Evolutionary conservation across 1,140 invertebrate genomes (phyloP), one percentile per base, ranked within the genome.

Genomic region (Bicyclus anynana): DNA sequence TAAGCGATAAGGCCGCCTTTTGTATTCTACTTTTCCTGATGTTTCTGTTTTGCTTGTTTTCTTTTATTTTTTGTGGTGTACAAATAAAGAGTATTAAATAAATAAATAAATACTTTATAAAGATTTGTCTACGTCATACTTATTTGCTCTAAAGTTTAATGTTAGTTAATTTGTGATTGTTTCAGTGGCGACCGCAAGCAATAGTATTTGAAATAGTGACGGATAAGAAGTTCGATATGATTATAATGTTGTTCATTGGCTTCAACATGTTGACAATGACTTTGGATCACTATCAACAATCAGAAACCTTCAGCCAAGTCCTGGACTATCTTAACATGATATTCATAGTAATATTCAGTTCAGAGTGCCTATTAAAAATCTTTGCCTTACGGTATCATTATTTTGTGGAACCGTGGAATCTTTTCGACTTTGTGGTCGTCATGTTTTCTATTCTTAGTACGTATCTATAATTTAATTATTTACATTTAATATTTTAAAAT

Each of bases 221-320:
- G 54, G 97, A 98, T 90, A 98, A 98, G 90, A 99, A 99, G 90
- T 99, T 99, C 91, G 98, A 99, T 90, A 99, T 99, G 94, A 94
- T 97, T 75, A 99, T 99, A 87, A 99, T 99, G 97, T 93, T 98
- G 89, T 97, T 99, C 90, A 99, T 99, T 81, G 96, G 97, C 71
- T 88, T 99, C 57, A 99, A 99, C 91, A 99, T 99, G 98, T 91
- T 99, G 65, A 97, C 97, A 51, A 99, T 99, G 98, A 98, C 97
- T 49, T 90, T 99, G 90, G 98, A 99, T 90, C 96, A 98, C 89
- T 98, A 99, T 87, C 93, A 96, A 77, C 96, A 97, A 87, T 92
- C 93, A 37, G 91, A 94, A 50, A 93, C 93, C 35, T 97, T 97
- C 89, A 95, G 94, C 73, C 90, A 91, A 64, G 94, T 97, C 51